A percentile compares a stretch with the other conserved stretches of the same genome.
phyloP scores from a whole-genome alignment of 1,140 invertebrate species.

The Linepithema humile region DNA sequence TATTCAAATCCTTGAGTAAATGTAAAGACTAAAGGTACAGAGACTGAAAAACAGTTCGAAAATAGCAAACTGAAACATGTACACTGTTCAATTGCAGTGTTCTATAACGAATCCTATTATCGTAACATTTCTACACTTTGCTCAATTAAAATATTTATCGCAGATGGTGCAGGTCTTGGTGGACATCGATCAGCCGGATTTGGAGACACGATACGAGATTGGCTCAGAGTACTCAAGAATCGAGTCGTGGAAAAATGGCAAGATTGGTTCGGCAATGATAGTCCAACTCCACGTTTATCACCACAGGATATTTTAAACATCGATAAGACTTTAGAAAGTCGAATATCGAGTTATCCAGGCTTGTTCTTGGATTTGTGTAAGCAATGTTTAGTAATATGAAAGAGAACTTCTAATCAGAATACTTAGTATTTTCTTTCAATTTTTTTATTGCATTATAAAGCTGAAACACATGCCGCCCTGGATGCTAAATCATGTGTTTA shows the following conservation, averaged over 20 bases:
- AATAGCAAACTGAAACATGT: background rate
- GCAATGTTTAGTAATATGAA: constrained; percentile 10
- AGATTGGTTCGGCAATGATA: constrained; percentile 20
- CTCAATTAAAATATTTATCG: background rate
- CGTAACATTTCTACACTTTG: background rate
- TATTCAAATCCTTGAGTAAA: background rate
- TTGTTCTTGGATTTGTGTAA: constrained; percentile 73
- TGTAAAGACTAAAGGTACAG: background rate
- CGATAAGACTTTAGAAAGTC: constrained; percentile 34
- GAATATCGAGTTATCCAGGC: constrained; percentile 42
- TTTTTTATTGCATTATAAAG: background rate
- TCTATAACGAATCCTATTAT: background rate
- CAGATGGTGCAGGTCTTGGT: constrained; percentile 9
- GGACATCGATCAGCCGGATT: constrained; percentile 57
- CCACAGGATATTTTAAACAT: constrained; percentile 46
- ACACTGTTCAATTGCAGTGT: background rate
- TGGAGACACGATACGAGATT: constrained; percentile 68
- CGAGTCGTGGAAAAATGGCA: constrained; percentile 33
- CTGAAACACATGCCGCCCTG: background rate
- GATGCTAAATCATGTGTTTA: constrained; percentile 32
- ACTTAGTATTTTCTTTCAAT: background rate
- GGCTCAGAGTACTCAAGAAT: constrained; percentile 66
- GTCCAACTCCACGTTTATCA: background rate
- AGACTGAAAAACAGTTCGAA: background rate
- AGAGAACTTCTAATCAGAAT: background rate